Percentiles rank a stretch among this genome's conserved stretches.
phyloP scores from a whole-genome alignment of 2,888 invertebrate species.

The Zaprionus bogoriensis region DNA sequence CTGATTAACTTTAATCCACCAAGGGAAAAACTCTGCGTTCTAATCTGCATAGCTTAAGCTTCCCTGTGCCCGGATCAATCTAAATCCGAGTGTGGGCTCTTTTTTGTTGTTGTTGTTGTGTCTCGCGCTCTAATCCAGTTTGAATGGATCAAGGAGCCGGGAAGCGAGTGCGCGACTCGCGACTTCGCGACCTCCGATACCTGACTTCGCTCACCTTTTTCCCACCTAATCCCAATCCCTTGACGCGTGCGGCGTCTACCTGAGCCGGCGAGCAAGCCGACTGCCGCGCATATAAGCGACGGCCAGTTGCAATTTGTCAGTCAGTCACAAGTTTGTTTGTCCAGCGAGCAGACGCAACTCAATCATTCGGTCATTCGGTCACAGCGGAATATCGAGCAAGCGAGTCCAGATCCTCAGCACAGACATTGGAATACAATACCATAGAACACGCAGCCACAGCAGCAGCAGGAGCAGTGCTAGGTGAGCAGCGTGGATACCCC shows the following conservation, averaged over 20 bases:
- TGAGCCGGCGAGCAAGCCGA: slow-evolving; percentile 6
- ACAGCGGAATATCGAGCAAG: neutral
- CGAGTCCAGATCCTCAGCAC: neutral
- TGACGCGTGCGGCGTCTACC: slow-evolving; percentile 61
- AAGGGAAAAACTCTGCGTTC: slow-evolving; percentile 58
- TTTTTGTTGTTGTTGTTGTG: slow-evolving; percentile 20
- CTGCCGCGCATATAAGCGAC: slow-evolving; percentile 56
- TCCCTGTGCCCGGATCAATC: slow-evolving; percentile 70
- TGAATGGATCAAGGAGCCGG: slow-evolving; percentile 70
- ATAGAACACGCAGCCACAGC: neutral
- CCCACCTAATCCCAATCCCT: slow-evolving; percentile 57
- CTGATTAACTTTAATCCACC: slow-evolving; percentile 61
- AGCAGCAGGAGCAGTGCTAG: slow-evolving; percentile 26
- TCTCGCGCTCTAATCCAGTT: slow-evolving; percentile 58
- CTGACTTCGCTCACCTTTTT: slow-evolving; percentile 62
- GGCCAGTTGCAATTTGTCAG: slow-evolving; percentile 29
- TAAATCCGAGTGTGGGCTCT: slow-evolving; percentile 56
- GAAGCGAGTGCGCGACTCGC: too few relatives aligned
- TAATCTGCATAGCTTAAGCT: slow-evolving; percentile 72
- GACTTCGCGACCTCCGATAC: slow-evolving; percentile 47
- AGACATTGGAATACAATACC: neutral
- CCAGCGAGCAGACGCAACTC: slow-evolving; percentile 40
- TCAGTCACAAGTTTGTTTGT: slow-evolving; percentile 52
- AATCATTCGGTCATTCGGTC: neutral
- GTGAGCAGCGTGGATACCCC: slow-evolving; percentile 37